These are phyloP conservation scores for Mylabris phalerata DNA, from an alignment of 1,140 invertebrate genomes.

Conservation along the genomic window DNA sequence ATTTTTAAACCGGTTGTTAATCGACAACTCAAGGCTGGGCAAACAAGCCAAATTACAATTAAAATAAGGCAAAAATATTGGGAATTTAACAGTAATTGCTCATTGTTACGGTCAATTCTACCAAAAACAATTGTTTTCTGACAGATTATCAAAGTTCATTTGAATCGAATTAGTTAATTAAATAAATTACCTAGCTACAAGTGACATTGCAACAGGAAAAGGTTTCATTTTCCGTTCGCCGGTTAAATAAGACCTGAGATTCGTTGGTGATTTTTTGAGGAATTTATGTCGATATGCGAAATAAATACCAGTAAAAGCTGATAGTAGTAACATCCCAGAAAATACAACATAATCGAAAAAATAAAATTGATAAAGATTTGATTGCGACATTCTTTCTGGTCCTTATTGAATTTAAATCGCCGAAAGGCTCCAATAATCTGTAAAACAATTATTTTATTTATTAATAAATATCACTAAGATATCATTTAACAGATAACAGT, in stretches of 20 bases:
- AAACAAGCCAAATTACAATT: too few relatives aligned
- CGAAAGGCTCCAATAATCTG: background rate
- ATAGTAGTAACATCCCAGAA: slow-evolving; percentile 52
- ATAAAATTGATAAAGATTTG: slow-evolving; percentile 38
- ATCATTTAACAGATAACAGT: too few relatives aligned
- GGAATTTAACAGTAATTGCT: too few relatives aligned
- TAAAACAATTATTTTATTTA: too few relatives aligned
- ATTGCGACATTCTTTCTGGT: background rate
- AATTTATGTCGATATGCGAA: slow-evolving; percentile 53
- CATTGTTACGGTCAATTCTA: too few relatives aligned
- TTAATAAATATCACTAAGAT: too few relatives aligned
- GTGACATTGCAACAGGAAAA: slow-evolving; percentile 75
- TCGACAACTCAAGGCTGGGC: too few relatives aligned
- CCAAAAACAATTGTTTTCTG: too few relatives aligned
- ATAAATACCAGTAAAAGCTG: slow-evolving; percentile 64
- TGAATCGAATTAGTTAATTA: background rate
- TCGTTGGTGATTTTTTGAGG: slow-evolving; percentile 41
- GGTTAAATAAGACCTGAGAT: slow-evolving; percentile 62
- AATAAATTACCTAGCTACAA: slow-evolving; percentile 65
- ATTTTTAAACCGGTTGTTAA: too few relatives aligned
- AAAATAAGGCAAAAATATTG: too few relatives aligned
- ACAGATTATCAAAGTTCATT: too few relatives aligned
- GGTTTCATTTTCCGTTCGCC: slow-evolving; percentile 64
- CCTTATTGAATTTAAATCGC: background rate
- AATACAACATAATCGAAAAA: slow-evolving; percentile 57